Base-by-base conservation (phyloP, 2,888 invertebrate genomes). In the Ethmia dodecea region DNA sequence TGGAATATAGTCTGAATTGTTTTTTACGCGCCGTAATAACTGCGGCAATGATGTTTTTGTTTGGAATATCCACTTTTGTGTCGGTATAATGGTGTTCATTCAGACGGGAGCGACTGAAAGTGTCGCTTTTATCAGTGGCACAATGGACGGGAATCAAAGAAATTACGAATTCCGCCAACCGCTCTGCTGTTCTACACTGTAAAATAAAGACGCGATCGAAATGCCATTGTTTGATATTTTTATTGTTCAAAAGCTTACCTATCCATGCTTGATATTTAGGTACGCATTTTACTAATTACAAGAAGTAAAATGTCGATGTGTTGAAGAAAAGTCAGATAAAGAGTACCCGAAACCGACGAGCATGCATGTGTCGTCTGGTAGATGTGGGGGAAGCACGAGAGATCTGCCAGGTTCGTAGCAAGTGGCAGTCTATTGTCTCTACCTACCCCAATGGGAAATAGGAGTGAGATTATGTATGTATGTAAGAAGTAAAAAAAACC, bases 121-220 rank as follows among this genome's bases (percentile, higher is more conserved):
- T 81, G 81, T 83, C 80, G 73, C 78, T 72, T 81, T 83, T 83
- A 84, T 83, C 81, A 72, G 64, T 49, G 49, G 65, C 61, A 83
- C 81, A 81, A 81, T 80, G 62, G 79, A 52, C 61, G 66, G 59
- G 74, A 83, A 83, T 84, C 83, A 80, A 83, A 83, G 81, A 83
- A 80, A 81, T 80, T 80, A 80, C 68, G 69, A 72, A 75, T 77
- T 73, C 68, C 59, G 59, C 61, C 57, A 58, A 55, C 61, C 63
- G 55, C 58, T 64, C 61, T 62, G 55, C 58, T 64, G 65, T 64
- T 61, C 87, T 88, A 88, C 88, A 86, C 49, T 59, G 57, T 67
- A 56, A 65, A 69, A 63, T 68, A 68, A 69, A 66, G 64, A 60
- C 60, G 51, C 55, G 51, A 55, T 56, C 54, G 41, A 40, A 41